These are phyloP conservation scores for Atherinosoma microstoma DNA, from an alignment of 2,797 vertebrate species.

Conservation along the genomic window DNA sequence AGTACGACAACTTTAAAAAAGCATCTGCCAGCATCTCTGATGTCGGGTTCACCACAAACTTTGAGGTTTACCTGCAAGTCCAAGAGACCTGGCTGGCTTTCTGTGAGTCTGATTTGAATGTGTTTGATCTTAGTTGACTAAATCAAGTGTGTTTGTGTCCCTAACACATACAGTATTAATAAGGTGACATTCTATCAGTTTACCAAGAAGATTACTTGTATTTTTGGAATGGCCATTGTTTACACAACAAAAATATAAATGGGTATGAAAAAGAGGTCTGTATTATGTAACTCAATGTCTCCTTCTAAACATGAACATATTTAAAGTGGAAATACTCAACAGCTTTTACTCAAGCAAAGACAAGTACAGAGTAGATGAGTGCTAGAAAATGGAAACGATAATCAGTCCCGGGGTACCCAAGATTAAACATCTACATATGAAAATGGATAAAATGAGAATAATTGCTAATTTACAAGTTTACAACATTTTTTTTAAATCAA, in stretches of 20 bases:
- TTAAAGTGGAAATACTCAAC: neutral
- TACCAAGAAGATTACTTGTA: neutral
- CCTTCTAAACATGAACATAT: conserved; percentile 1
- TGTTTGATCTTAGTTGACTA: neutral
- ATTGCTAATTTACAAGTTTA: conserved; percentile 1
- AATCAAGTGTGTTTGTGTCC: neutral
- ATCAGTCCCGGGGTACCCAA: neutral
- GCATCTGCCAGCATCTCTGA: conserved; percentile 66
- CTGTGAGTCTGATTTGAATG: conserved; percentile 78
- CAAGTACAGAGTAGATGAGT: conserved; percentile 4
- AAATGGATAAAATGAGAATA: conserved; percentile 20
- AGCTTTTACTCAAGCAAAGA: neutral
- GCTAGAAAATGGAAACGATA: neutral
- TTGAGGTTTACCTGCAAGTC: conserved; percentile 84
- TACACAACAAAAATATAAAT: neutral
- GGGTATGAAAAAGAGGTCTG: neutral
- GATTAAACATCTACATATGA: neutral
- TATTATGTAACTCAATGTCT: neutral
- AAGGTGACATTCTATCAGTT: neutral
- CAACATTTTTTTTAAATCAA: neutral
- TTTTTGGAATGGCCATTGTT: neutral
- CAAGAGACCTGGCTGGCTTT: conserved; percentile 92
- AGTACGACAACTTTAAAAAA: conserved; percentile 80
- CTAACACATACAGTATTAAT: neutral
- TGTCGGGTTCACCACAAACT: conserved; percentile 86